Evolutionary conservation across 2,113 vertebrate species (phyloP).

Genomic region (Ovibos moschatus): DNA sequence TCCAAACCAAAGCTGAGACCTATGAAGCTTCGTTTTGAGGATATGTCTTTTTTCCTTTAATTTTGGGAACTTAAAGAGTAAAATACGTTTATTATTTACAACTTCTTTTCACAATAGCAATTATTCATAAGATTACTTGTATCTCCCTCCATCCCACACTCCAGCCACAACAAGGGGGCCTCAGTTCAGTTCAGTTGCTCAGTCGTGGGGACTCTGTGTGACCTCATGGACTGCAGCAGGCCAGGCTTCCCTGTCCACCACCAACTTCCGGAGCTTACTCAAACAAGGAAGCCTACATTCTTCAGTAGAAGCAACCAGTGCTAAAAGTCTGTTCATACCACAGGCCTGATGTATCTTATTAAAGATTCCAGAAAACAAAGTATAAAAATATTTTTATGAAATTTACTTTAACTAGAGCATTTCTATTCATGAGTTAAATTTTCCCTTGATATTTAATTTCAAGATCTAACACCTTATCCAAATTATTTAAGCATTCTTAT

Average conservation of each 20-base stretch:
- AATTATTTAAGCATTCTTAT: background rate
- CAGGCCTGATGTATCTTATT: slow-evolving; percentile 55
- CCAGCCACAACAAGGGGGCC: slow-evolving; percentile 65
- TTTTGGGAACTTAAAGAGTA: slow-evolving; percentile 39
- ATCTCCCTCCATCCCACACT: slow-evolving; percentile 23
- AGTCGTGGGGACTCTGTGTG: background rate
- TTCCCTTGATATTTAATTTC: background rate
- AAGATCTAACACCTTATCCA: background rate
- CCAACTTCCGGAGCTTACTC: background rate
- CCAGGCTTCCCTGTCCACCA: background rate
- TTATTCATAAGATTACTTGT: background rate
- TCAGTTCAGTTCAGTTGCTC: background rate
- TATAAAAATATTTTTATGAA: slow-evolving; percentile 57
- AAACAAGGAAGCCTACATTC: slow-evolving; percentile 63
- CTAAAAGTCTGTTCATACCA: slow-evolving; percentile 74
- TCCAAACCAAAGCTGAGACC: slow-evolving; percentile 73
- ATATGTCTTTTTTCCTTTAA: background rate
- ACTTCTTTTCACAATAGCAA: background rate
- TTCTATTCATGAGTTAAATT: background rate
- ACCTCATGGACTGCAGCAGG: background rate
- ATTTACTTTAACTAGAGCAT: background rate
- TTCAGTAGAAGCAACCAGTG: slow-evolving; percentile 61
- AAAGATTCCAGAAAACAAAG: slow-evolving; percentile 72
- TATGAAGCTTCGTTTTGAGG: slow-evolving; percentile 42
- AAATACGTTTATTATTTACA: slow-evolving; percentile 63